These are phyloP conservation scores for Cacoxenus indagator DNA, from an alignment of 2,888 invertebrate genomes.

Conservation along the genomic window DNA sequence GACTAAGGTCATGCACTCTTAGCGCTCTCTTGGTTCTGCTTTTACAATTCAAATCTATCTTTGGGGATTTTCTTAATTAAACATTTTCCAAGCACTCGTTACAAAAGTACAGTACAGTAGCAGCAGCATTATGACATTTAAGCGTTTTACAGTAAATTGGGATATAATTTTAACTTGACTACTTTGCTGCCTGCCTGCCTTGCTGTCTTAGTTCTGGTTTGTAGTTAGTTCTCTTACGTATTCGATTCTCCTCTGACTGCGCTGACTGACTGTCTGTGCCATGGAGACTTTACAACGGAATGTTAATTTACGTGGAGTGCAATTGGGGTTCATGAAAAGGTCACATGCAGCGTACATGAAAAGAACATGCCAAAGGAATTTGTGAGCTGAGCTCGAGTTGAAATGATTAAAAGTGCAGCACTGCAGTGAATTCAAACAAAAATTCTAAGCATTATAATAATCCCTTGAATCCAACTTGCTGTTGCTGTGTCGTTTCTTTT, in stretches of 20 bases:
- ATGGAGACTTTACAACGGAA: background rate
- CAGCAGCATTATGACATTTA: slow-evolving; percentile 10
- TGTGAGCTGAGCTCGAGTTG: background rate
- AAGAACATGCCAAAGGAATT: background rate
- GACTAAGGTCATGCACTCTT: slow-evolving; percentile 11
- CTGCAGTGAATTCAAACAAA: background rate
- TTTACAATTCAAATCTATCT: slow-evolving; percentile 6
- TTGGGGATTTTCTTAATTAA: slow-evolving; percentile 22
- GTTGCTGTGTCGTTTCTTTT: background rate
- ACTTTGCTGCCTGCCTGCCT: no score
- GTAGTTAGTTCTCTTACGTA: no score
- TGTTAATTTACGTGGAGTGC: background rate
- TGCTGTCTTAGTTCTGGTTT: no score
- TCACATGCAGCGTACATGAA: background rate
- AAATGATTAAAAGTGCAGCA: background rate
- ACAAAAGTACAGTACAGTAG: background rate
- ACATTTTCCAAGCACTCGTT: slow-evolving; percentile 6
- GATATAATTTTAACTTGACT: slow-evolving; percentile 11
- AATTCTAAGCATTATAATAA: background rate
- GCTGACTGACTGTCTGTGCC: no score
- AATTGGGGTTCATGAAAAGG: background rate
- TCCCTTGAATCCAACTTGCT: background rate
- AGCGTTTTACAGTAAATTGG: slow-evolving; percentile 16
- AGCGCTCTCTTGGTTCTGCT: background rate
- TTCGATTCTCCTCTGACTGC: no score